Evolutionary conservation across 2,113 vertebrate species (phyloP).

Genomic region (Ariopsis seemanni): DNA sequence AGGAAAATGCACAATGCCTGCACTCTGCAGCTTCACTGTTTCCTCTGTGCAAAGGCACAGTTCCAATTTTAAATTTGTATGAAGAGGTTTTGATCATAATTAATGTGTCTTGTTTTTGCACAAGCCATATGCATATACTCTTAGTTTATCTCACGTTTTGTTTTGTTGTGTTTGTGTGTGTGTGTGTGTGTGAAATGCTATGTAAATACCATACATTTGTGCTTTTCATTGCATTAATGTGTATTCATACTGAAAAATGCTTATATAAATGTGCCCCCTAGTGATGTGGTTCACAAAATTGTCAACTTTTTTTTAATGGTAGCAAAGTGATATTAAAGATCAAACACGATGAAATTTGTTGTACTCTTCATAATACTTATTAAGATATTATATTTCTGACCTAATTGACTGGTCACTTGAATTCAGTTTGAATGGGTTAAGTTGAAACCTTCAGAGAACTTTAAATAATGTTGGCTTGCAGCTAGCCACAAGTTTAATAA

Average conservation of each 20-base stretch:
- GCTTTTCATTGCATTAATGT: not conserved
- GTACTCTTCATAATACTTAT: not conserved
- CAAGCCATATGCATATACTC: not conserved
- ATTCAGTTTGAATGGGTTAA: too few relatives aligned
- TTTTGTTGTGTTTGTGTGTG: too few relatives aligned
- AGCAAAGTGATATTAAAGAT: too few relatives aligned
- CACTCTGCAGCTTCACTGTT: constrained; percentile 29
- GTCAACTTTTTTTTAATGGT: not conserved
- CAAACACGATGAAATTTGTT: not conserved
- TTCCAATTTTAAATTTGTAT: not conserved
- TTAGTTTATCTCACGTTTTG: not conserved
- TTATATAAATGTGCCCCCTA: not conserved
- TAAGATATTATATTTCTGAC: not conserved
- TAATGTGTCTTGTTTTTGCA: not conserved
- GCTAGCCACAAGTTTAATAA: not conserved
- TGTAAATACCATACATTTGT: too few relatives aligned
- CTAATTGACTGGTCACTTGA: not conserved
- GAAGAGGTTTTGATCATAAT: not conserved
- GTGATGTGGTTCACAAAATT: not conserved
- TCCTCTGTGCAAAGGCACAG: constrained; percentile 40
- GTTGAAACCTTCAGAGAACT: not conserved
- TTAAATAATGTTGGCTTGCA: not conserved
- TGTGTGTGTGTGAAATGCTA: not conserved
- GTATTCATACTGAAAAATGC: not conserved
- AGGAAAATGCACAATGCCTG: constrained; percentile 28